These are phyloP conservation scores for Ciona savignyi DNA, from an alignment of 23 tunicate species.

Conservation along the genomic window DNA sequence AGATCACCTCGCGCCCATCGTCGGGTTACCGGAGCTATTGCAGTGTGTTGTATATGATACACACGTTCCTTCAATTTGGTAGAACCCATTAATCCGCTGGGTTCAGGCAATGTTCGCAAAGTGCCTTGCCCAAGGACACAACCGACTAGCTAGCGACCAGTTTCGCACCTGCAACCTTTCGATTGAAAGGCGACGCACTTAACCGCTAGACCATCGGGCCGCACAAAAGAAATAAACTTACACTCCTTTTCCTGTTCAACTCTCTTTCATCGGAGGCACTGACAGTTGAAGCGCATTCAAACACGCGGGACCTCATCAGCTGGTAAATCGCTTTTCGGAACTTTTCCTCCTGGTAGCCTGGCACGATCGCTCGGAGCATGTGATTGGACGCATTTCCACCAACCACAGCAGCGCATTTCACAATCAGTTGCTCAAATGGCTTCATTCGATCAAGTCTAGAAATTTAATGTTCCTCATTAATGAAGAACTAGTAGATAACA, in stretches of 20 bases:
- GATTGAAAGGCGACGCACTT: too few relatives aligned
- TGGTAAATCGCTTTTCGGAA: constrained; percentile 37
- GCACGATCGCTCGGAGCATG: constrained; percentile 74
- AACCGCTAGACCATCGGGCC: too few relatives aligned
- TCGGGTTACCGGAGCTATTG: too few relatives aligned
- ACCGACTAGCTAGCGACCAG: too few relatives aligned
- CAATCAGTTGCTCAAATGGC: constrained; percentile 78
- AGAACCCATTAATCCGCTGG: too few relatives aligned
- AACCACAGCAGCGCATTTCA: constrained; percentile 85
- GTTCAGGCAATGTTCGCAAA: too few relatives aligned
- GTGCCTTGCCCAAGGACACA: too few relatives aligned
- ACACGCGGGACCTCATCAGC: constrained; percentile 67
- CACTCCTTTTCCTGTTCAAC: constrained; percentile 2
- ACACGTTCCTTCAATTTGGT: too few relatives aligned
- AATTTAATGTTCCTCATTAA: too few relatives aligned
- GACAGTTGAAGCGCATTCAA: constrained; percentile 52
- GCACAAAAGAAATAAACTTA: neutral
- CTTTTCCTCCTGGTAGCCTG: constrained; percentile 61
- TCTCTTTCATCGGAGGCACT: neutral
- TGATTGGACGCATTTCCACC: constrained; percentile 55
- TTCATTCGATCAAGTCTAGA: constrained; percentile 78
- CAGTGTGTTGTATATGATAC: too few relatives aligned
- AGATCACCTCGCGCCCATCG: too few relatives aligned
- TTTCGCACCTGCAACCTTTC: too few relatives aligned
- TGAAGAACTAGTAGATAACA: neutral